Percentiles rank a stretch among this genome's conserved stretches.
Evolutionary conservation across 1,140 invertebrate genomes (phyloP).

Genomic region (Octopus sinensis): DNA sequence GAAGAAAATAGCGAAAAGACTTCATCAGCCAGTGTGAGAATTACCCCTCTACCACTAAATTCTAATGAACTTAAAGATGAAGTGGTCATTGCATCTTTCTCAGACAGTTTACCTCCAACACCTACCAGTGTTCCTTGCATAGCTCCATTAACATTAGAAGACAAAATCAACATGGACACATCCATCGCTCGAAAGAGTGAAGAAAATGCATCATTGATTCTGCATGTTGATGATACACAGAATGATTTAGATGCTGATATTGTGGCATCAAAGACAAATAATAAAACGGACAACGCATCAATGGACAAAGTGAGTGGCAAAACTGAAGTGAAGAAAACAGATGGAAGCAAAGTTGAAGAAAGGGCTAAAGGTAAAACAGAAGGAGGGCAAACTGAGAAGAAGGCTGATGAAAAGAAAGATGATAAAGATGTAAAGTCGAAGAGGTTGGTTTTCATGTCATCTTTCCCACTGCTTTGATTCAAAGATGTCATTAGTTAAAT

Average conservation of each 20-base stretch:
- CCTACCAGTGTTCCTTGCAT: neutral
- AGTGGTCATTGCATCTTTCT: neutral
- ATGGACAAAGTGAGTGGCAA: conserved; percentile 1
- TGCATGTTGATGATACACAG: conserved; percentile 9
- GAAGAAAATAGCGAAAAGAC: neutral
- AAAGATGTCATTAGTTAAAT: no score
- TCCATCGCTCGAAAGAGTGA: neutral
- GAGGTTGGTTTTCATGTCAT: no score
- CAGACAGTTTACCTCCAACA: neutral
- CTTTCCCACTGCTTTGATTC: no score
- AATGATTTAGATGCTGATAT: conserved; percentile 12
- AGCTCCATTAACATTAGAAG: neutral
- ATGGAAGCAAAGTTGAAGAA: no score
- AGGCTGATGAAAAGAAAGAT: no score
- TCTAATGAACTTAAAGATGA: neutral
- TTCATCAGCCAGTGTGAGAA: neutral
- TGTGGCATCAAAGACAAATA: neutral
- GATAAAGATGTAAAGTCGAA: no score
- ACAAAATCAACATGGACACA: conserved; percentile 9
- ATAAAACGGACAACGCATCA: no score
- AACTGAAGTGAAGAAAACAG: neutral
- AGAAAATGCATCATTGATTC: conserved; percentile 7
- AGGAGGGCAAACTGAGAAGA: no score
- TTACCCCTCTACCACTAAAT: neutral
- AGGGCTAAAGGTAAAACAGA: no score